These are phyloP conservation scores for Xyrichtys novacula DNA, from an alignment of 2,797 vertebrate species.

Conservation along the genomic window DNA sequence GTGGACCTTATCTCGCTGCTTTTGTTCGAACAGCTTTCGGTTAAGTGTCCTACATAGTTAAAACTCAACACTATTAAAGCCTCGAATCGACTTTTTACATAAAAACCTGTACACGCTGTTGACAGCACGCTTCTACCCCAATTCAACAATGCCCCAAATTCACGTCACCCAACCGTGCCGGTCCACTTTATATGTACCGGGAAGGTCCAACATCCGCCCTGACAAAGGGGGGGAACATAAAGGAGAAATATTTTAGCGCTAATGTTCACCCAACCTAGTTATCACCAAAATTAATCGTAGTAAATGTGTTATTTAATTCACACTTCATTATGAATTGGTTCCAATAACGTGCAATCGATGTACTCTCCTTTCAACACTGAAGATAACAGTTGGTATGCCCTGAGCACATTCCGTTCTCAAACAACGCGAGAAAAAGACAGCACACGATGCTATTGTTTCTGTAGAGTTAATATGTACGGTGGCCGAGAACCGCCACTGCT, in stretches of 20 bases:
- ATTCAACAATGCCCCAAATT: conserved; percentile 67
- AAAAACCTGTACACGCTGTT: conserved; percentile 34
- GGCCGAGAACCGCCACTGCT: too few relatives aligned
- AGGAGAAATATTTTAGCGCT: background rate
- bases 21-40: conserved; percentile 27
- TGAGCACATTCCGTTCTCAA: conserved; percentile 3
- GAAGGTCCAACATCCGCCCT: conserved; percentile 54
- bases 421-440: conserved; percentile 58
- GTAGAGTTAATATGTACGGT: too few relatives aligned
- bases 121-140: background rate
- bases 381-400: conserved; percentile 33
- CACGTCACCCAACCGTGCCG: conserved; percentile 60
- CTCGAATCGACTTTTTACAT: conserved; percentile 29
- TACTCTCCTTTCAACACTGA: background rate
- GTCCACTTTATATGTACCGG: conserved; percentile 52
- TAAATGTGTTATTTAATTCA: too few relatives aligned
- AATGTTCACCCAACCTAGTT: background rate
- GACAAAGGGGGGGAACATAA: background rate
- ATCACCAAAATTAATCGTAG: background rate
- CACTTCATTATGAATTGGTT: too few relatives aligned
- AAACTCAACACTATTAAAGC: conserved; percentile 25
- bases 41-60: conserved; percentile 20
- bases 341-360: too few relatives aligned
- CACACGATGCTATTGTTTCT: background rate
- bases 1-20: conserved; percentile 28